A percentile compares a stretch with the other conserved stretches of the same genome.
phyloP scores from a whole-genome alignment of 2,113 vertebrate species.

The Phalacrocorax brasilianus region DNA sequence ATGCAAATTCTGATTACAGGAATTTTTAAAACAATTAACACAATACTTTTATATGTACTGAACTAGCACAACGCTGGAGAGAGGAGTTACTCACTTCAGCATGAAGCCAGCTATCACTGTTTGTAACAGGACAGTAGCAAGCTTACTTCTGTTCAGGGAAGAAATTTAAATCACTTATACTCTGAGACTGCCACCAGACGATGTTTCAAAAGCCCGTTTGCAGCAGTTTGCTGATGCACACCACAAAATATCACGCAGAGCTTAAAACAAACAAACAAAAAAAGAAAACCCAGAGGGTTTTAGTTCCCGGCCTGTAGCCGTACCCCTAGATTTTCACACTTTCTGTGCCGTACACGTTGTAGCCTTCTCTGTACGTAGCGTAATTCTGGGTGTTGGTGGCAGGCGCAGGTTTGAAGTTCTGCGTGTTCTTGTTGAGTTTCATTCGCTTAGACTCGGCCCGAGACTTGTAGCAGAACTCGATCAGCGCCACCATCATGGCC shows the following conservation, averaged over 20 bases:
- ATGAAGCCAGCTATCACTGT: background rate
- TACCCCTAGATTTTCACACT: slow-evolving; percentile 99
- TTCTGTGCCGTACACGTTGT: slow-evolving; percentile 99
- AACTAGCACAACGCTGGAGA: background rate
- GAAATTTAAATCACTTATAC: background rate
- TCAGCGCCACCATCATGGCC: slow-evolving; percentile 99
- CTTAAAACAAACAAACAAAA: background rate
- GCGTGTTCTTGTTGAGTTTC: slow-evolving; percentile 98
- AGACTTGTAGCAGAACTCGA: slow-evolving; percentile 99
- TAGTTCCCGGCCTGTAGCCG: slow-evolving; percentile 58
- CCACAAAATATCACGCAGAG: background rate
- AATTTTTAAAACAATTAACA: background rate
- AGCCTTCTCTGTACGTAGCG: slow-evolving; percentile 99
- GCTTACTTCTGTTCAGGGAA: background rate
- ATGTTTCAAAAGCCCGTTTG: background rate
- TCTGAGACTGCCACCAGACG: background rate
- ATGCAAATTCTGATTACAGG: background rate
- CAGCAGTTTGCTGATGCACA: background rate
- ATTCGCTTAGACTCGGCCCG: slow-evolving; percentile 98
- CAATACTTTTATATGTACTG: background rate
- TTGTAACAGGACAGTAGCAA: background rate
- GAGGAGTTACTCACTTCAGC: background rate
- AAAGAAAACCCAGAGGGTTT: background rate
- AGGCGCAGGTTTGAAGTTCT: slow-evolving; percentile 98
- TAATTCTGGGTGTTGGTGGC: slow-evolving; percentile 99